Evolutionary conservation across 30 jellyfish, hydroid and myxozoan genomes (phyloP).

Genomic region (Turritopsis dohrnii): DNA sequence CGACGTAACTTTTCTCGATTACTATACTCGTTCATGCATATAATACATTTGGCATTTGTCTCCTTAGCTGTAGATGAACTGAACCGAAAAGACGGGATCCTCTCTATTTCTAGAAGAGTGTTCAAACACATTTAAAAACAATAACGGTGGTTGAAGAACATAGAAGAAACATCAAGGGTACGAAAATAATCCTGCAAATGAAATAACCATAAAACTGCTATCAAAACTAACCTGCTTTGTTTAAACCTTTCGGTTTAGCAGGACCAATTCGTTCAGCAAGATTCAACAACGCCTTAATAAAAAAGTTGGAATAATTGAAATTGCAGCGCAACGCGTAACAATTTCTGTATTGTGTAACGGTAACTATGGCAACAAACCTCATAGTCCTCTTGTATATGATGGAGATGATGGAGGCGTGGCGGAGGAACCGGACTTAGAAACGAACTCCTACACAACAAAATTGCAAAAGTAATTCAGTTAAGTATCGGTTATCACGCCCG

Average conservation of each 20-base stretch:
- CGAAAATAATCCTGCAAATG: neutral
- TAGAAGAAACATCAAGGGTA: neutral
- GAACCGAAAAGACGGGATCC: slow-evolving; percentile 79
- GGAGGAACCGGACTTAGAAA: slow-evolving; percentile 66
- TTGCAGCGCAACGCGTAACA: neutral
- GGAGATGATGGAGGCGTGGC: slow-evolving; percentile 76
- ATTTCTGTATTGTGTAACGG: neutral
- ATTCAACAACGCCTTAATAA: slow-evolving; percentile 69
- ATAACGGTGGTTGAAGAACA: neutral
- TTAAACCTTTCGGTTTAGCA: slow-evolving; percentile 77
- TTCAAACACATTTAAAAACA: no score
- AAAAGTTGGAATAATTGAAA: neutral
- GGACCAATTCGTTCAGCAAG: slow-evolving; percentile 89
- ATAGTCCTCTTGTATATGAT: slow-evolving; percentile 59
- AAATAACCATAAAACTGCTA: neutral
- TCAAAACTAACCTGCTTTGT: slow-evolving; percentile 51
- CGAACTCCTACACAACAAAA: slow-evolving; percentile 7
- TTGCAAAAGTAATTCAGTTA: neutral
- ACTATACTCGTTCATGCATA: slow-evolving; percentile 81
- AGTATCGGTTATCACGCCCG: neutral
- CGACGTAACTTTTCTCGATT: slow-evolving; percentile 75
- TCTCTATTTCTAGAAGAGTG: slow-evolving; percentile 52
- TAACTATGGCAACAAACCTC: slow-evolving; percentile 39
- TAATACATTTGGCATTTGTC: slow-evolving; percentile 76
- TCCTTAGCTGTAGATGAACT: slow-evolving; percentile 63